Percentiles rank a stretch among this genome's conserved stretches.
These are phyloP conservation scores for Hoplias malabaricus DNA, from an alignment of 2,113 vertebrate species.

Conservation along the genomic window DNA sequence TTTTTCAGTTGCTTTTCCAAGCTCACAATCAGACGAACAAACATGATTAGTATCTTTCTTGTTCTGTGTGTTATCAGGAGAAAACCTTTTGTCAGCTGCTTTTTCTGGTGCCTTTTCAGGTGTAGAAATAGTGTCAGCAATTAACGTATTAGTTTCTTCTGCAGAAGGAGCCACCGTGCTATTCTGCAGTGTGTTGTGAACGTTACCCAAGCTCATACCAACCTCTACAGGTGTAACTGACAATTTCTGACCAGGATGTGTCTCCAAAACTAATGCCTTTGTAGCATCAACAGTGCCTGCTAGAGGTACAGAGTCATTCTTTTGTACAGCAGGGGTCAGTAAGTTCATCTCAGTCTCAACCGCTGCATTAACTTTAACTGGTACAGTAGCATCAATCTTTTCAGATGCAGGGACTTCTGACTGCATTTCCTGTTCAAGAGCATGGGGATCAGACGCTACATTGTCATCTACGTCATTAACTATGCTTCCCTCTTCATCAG, in stretches of 20 bases:
- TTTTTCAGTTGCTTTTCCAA: not conserved
- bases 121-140: not conserved
- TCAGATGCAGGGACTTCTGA: slow-evolving; percentile 33
- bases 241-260: not conserved
- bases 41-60: slow-evolving; percentile 7
- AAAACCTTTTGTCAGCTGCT: not conserved
- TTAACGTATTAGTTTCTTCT: not conserved
- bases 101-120: not conserved
- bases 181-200: not conserved
- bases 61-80: not conserved
- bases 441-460: slow-evolving; percentile 55
- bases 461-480: slow-evolving; percentile 36
- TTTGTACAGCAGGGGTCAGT: not conserved
- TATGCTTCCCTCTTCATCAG: slow-evolving; percentile 57
- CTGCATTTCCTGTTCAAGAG: slow-evolving; percentile 57
- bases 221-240: not conserved
- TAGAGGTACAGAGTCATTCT: not conserved
- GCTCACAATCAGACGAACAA: not conserved
- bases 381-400: slow-evolving; percentile 7
- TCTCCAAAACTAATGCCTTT: not conserved
- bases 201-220: not conserved
- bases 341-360: slow-evolving; percentile 38
- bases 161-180: not conserved
- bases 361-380: not conserved
- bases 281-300: not conserved